Percentiles rank a stretch among this genome's conserved stretches.
phyloP scores from a whole-genome alignment of 2,113 vertebrate genomes.

The Nicator chloris region DNA sequence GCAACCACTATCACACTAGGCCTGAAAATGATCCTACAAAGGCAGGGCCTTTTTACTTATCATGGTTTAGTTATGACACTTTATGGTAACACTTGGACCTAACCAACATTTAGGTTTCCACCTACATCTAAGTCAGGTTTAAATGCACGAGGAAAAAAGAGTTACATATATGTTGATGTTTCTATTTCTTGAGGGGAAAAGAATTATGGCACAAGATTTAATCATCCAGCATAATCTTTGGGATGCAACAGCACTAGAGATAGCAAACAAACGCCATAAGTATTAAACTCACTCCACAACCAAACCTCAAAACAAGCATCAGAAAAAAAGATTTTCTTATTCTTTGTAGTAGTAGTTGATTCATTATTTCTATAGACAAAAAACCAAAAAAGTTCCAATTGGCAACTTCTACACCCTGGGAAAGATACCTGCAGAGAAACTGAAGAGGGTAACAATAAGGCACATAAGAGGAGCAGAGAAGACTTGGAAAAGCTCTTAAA shows the following conservation, averaged over 20 bases:
- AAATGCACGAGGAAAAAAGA: neutral
- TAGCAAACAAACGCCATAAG: neutral
- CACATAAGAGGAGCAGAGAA: neutral
- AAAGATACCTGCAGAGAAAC: neutral
- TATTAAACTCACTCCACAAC: neutral
- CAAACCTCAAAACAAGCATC: neutral
- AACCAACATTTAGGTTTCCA: neutral
- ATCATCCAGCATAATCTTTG: neutral
- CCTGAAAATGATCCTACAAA: neutral
- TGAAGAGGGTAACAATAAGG: neutral
- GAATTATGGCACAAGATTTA: neutral
- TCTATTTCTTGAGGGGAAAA: neutral
- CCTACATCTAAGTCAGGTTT: neutral
- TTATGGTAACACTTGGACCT: neutral
- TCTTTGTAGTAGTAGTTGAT: neutral
- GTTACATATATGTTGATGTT: too few species aligned
- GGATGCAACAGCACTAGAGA: neutral
- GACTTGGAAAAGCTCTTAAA: neutral
- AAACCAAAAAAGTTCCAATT: rapidly evolving
- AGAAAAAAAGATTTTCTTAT: neutral
- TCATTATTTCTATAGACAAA: neutral
- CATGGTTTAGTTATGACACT: neutral
- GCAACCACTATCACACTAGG: neutral
- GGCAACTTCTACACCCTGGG: neutral
- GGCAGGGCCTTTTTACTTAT: neutral